Evolutionary conservation across 2,888 invertebrate species (phyloP).

Genomic region (Ennomos fuscantarius): DNA sequence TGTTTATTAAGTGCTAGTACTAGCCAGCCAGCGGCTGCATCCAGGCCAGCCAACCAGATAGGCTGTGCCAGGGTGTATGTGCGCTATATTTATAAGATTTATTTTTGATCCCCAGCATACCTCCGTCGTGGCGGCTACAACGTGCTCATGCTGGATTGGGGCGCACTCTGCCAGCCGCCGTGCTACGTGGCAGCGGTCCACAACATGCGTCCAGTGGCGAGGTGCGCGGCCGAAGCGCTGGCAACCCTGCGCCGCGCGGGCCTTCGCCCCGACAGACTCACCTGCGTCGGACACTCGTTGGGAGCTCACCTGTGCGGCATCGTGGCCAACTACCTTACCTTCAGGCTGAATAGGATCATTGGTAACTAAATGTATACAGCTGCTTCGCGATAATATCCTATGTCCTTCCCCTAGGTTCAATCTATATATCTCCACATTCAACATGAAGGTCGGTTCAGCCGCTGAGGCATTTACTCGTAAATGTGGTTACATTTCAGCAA

Average conservation of each 20-base stretch:
- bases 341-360: constrained; percentile 90
- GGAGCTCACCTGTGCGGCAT: constrained; percentile 92
- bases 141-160: constrained; percentile 92
- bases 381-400: no score
- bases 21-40: no score
- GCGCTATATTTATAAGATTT: no score
- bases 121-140: constrained; percentile 90
- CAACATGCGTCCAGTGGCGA: constrained; percentile 89
- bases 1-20: no score
- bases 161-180: constrained; percentile 87
- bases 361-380: constrained; percentile 81
- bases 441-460: no score
- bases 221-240: constrained; percentile 88
- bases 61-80: no score
- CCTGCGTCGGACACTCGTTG: constrained; percentile 91
- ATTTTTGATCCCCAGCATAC: constrained; percentile 84
- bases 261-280: constrained; percentile 86
- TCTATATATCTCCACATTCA: no score
- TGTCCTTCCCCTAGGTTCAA: no score
- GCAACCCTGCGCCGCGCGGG: constrained; percentile 87
- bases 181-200: constrained; percentile 91
- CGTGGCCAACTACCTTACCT: constrained; percentile 89
- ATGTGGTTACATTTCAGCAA: no score
- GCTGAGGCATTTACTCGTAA: no score
- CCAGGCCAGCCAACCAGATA: no score